Base-by-base conservation (phyloP, 2,888 invertebrate genomes). In the Schrankia costaestrigalis region DNA sequence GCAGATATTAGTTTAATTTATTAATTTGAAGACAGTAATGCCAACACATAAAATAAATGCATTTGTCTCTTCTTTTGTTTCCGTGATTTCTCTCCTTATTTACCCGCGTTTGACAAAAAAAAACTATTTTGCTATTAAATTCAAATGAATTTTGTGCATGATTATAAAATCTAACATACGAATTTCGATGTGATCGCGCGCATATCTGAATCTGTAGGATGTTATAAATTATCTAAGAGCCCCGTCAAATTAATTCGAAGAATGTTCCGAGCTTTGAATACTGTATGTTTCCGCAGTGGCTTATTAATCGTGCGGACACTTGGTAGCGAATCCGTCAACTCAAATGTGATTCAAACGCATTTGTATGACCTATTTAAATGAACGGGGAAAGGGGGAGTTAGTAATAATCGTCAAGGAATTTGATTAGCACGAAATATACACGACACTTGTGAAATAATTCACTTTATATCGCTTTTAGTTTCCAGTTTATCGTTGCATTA, bases 181-280 rank as follows among this genome's bases (percentile, higher is more conserved):
- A 45, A 35, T 47, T 53, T 60, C 53, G 58, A 52, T 54, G 63
- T 63, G 64, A 73, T 72, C 58, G 46, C 43, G 36, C 33, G 56
- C 64, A 67, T 65, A 74, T 76, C 72, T 70, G 49, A 56, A 60
- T 58, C 64, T 46, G 78, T 80, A 81, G 87, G 86, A 87, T 81
- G 88, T 86, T 75, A 86, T 88, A 87, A 89, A 88, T 89, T 86
- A 88, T 78, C 79, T 71, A 78, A 78, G 79, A 76, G 78, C 83
- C 74, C n/a, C 79, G 82, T 86, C 86, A 88, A 86, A 89, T 88
- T 87, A 88, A 87, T 87, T 78, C 79, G 69, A 71, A 79, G 84
- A 88, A 87, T 85, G 79, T 73, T 62, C 63, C 52, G 40, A 45
- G 57, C 56, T 56, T 58, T 70, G 76, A 75, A 63, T 65, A 67